A percentile compares a stretch with the other conserved stretches of the same genome.
These are phyloP conservation scores for Eilema depressum DNA, from an alignment of 2,888 invertebrate genomes.

Conservation along the genomic window DNA sequence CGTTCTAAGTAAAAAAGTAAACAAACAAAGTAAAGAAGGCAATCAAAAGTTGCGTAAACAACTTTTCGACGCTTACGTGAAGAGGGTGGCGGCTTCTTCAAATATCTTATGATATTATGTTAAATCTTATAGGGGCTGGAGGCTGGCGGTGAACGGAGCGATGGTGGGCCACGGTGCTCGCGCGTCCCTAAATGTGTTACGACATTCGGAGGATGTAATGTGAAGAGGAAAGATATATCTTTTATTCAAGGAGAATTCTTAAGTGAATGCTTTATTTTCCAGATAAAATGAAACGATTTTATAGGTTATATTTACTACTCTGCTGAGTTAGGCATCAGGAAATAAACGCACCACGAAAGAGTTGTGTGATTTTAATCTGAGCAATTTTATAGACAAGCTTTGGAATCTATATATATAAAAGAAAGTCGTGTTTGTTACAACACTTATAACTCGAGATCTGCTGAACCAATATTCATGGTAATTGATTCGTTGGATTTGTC, in stretches of 20 bases:
- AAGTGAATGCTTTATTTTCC: slow-evolving; percentile 27
- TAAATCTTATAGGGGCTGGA: slow-evolving; percentile 55
- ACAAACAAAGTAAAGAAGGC: slow-evolving; percentile 80
- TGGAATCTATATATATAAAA: too few species aligned
- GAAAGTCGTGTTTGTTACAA: too few species aligned
- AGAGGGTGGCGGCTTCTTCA: slow-evolving; percentile 57
- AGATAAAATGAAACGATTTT: slow-evolving; percentile 16
- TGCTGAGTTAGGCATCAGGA: not conserved
- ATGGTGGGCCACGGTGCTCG: slow-evolving; percentile 29
- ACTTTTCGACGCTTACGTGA: slow-evolving; percentile 76
- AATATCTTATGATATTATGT: slow-evolving; percentile 71
- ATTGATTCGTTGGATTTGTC: too few species aligned
- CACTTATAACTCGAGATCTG: too few species aligned
- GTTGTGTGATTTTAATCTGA: too few species aligned
- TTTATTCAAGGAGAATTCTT: slow-evolving; percentile 49
- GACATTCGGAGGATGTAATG: slow-evolving; percentile 52
- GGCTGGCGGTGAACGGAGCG: slow-evolving; percentile 54
- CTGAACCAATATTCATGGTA: too few species aligned
- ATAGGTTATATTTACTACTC: not conserved
- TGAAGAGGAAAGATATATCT: slow-evolving; percentile 45
- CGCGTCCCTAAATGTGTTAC: slow-evolving; percentile 58
- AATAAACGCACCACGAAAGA: too few species aligned
- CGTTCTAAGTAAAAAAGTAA: slow-evolving; percentile 81
- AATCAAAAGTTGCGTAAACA: slow-evolving; percentile 84
- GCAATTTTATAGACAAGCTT: too few species aligned